Evolutionary conservation across 2,113 vertebrate genomes (phyloP).

Genomic region (Gambusia holbrooki): DNA sequence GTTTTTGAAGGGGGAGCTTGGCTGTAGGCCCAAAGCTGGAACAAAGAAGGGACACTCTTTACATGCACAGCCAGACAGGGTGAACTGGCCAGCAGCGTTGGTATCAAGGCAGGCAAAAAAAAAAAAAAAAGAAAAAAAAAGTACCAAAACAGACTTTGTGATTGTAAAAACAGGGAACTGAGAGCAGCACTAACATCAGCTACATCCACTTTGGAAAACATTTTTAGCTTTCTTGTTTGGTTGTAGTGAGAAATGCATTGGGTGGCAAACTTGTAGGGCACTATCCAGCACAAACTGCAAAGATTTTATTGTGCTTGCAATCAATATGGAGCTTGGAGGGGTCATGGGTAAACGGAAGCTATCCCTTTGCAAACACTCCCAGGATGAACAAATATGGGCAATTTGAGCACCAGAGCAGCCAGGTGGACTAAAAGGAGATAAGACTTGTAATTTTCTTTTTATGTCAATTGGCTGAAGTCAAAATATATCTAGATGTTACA

Average conservation of each 20-base stretch:
- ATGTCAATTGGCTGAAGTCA: background rate
- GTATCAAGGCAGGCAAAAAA: conserved; percentile 47
- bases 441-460: background rate
- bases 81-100: conserved; percentile 73
- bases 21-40: conserved; percentile 74
- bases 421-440: conserved; percentile 42
- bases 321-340: conserved; percentile 63
- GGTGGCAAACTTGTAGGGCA: conserved; percentile 20
- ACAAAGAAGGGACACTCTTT: conserved; percentile 86
- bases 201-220: conserved; percentile 33
- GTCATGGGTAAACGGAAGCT: conserved; percentile 61
- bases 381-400: conserved; percentile 70
- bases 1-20: conserved; percentile 82
- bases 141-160: conserved; percentile 60
- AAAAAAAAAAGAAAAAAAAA: conserved; percentile 43
- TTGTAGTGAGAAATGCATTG: conserved; percentile 54
- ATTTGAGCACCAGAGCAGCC: conserved; percentile 57
- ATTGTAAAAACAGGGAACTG: conserved; percentile 32
- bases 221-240: conserved; percentile 6
- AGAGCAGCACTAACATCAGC: conserved; percentile 34
- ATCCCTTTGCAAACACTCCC: conserved; percentile 70
- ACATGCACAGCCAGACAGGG: conserved; percentile 84
- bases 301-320: conserved; percentile 72
- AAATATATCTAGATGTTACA: background rate
- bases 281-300: conserved; percentile 55